Evolutionary conservation across 92 coral and sea anemone species (phyloP).

Genomic region (Blastomussa wellsi): DNA sequence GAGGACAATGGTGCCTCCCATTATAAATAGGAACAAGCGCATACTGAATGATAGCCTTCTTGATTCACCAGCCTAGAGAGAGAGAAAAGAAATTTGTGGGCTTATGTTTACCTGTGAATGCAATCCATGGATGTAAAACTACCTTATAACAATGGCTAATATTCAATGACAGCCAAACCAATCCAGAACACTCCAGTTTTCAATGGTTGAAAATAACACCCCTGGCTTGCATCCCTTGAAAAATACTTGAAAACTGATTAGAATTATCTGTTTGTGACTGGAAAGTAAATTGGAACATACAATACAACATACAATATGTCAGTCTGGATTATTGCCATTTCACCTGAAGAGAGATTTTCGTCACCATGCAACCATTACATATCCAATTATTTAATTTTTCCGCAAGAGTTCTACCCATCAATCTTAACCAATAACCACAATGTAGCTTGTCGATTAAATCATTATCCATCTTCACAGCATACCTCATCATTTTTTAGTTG

Average conservation of each 20-base stretch:
- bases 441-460: neutral
- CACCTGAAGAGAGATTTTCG: too few relatives aligned
- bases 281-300: too few relatives aligned
- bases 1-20: slow-evolving; percentile 23
- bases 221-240: too few relatives aligned
- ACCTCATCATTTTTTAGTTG: slow-evolving; percentile 24
- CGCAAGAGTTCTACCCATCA: neutral
- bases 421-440: neutral
- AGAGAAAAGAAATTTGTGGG: neutral
- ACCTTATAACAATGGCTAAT: too few relatives aligned
- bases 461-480: neutral
- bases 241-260: too few relatives aligned
- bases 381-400: neutral
- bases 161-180: too few relatives aligned
- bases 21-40: slow-evolving; percentile 24
- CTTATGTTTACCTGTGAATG: neutral
- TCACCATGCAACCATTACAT: neutral
- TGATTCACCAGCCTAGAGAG: slow-evolving; percentile 4
- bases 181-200: too few relatives aligned
- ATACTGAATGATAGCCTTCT: neutral
- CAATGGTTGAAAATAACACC: too few relatives aligned
- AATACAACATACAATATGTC: too few relatives aligned
- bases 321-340: too few relatives aligned
- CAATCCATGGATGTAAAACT: neutral
- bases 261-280: too few relatives aligned